Percentiles rank a stretch among this genome's conserved stretches.
Evolutionary conservation across 1,140 invertebrate genomes (phyloP).

Genomic region (Apis florea): DNA sequence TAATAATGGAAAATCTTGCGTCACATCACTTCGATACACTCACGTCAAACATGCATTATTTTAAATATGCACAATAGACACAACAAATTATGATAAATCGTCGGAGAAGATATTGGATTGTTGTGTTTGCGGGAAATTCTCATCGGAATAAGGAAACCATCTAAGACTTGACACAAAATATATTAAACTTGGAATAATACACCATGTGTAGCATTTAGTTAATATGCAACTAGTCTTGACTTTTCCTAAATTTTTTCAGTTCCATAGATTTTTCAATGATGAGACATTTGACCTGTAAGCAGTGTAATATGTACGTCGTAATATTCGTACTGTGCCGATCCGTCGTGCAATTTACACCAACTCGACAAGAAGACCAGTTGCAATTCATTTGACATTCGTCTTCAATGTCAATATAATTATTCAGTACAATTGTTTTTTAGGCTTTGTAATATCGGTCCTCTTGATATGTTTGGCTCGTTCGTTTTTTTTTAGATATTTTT

Average conservation of each 20-base stretch:
- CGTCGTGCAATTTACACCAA: slow-evolving; percentile 6
- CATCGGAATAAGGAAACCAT: slow-evolving; percentile 48
- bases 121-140: neutral
- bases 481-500: slow-evolving; percentile 60
- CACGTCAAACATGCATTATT: slow-evolving; percentile 50
- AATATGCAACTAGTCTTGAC: slow-evolving; percentile 64
- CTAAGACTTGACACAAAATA: slow-evolving; percentile 78
- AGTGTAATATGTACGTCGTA: slow-evolving; percentile 4
- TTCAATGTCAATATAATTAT: slow-evolving; percentile 19
- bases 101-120: neutral
- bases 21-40: slow-evolving; percentile 38
- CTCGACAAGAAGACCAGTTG: slow-evolving; percentile 25
- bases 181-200: slow-evolving; percentile 78
- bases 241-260: slow-evolving; percentile 47
- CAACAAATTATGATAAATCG: neutral
- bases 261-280: slow-evolving; percentile 15
- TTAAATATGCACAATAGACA: slow-evolving; percentile 22
- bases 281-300: slow-evolving; percentile 31
- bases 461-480: slow-evolving; percentile 59
- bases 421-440: slow-evolving; percentile 46
- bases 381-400: slow-evolving; percentile 18
- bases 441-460: slow-evolving; percentile 31
- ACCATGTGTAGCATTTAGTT: slow-evolving; percentile 70
- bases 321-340: neutral
- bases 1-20: slow-evolving; percentile 48